Percentiles rank a stretch among this genome's conserved stretches.
These are phyloP conservation scores for Buathra laborator DNA, from an alignment of 2,888 invertebrate genomes.

Conservation along the genomic window DNA sequence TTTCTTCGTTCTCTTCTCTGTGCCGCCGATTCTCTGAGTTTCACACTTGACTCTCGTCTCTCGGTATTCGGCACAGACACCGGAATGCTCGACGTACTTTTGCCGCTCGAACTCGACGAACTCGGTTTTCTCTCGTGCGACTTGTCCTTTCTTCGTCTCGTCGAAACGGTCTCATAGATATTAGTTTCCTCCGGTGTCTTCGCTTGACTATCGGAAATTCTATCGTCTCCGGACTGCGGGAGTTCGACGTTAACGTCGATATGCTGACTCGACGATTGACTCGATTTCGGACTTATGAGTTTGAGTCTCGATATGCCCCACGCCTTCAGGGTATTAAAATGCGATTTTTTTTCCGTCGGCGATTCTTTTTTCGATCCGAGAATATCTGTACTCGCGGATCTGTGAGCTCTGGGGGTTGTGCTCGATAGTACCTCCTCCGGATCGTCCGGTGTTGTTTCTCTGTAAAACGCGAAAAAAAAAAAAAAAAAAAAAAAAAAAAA, in stretches of 20 bases:
- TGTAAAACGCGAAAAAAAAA: constrained; percentile 60
- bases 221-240: constrained; percentile 62
- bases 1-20: constrained; percentile 90
- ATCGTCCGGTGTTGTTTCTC: constrained; percentile 80
- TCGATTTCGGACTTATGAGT: constrained; percentile 88
- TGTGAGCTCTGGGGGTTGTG: constrained; percentile 78
- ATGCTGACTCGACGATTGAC: constrained; percentile 79
- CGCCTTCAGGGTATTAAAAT: constrained; percentile 93
- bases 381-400: constrained; percentile 89
- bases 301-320: constrained; percentile 94
- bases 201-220: constrained; percentile 60
- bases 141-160: constrained; percentile 89
- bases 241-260: constrained; percentile 79
- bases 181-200: constrained; percentile 86
- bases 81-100: constrained; percentile 81
- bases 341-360: constrained; percentile 89
- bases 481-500: background rate
- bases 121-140: constrained; percentile 93
- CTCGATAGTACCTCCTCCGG: constrained; percentile 76
- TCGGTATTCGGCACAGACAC: constrained; percentile 77
- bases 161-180: constrained; percentile 89
- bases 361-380: constrained; percentile 89
- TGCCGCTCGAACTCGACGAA: constrained; percentile 88
- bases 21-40: constrained; percentile 91
- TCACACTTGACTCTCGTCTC: constrained; percentile 86